These are phyloP conservation scores for Calliphora vomitoria DNA, from an alignment of 2,888 invertebrate genomes.

Conservation along the genomic window DNA sequence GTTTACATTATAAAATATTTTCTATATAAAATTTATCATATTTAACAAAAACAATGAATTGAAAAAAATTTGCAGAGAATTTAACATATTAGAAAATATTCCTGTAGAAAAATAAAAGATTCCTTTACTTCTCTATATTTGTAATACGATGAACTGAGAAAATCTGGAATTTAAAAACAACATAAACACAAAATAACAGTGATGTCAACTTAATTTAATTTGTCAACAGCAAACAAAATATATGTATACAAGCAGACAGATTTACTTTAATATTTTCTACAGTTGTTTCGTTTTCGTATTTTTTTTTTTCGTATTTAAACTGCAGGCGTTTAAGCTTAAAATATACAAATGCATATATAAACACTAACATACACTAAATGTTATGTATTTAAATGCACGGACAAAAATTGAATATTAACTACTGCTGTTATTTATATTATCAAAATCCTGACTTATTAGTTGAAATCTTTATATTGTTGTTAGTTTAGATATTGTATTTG, in stretches of 20 bases:
- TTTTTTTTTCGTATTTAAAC: constrained; percentile 34
- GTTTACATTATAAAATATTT: too few relatives aligned
- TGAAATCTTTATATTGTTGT: too few relatives aligned
- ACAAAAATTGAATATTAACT: neutral
- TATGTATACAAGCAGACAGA: too few relatives aligned
- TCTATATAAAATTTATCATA: too few relatives aligned
- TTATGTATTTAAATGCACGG: constrained; percentile 13
- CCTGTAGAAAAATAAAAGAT: too few relatives aligned
- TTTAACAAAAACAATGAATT: too few relatives aligned
- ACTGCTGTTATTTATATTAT: too few relatives aligned
- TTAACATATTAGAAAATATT: too few relatives aligned
- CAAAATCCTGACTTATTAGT: too few relatives aligned
- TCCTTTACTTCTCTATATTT: too few relatives aligned
- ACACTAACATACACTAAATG: too few relatives aligned
- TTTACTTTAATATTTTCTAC: constrained; percentile 24
- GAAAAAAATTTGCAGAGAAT: too few relatives aligned
- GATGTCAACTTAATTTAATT: constrained; percentile 77
- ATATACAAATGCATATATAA: neutral
- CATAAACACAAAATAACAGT: constrained; percentile 19
- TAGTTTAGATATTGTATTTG: neutral
- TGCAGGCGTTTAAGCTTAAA: constrained; percentile 55
- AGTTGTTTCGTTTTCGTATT: constrained; percentile 5
- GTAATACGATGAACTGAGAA: neutral
- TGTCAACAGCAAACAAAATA: constrained; percentile 74
- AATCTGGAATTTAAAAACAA: constrained; percentile 20